Evolutionary conservation across 2,888 invertebrate genomes (phyloP).

Genomic region (Rhagonycha lutea): DNA sequence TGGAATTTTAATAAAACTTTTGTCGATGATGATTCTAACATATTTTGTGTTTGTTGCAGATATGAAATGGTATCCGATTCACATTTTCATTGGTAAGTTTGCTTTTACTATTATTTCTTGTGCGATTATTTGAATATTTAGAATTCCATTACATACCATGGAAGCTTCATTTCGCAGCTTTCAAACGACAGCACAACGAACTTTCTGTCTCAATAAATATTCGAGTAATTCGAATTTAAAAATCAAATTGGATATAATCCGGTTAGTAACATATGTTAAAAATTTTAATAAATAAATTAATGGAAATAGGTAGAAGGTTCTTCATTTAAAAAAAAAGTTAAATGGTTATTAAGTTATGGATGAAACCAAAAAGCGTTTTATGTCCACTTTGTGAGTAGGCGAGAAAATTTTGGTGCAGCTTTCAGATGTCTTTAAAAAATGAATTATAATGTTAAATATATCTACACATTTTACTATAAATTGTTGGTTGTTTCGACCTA

Average conservation of each 20-base stretch:
- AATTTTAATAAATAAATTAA: too few relatives aligned
- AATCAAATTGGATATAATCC: not conserved
- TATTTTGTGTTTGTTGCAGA: not conserved
- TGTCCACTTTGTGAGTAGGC: too few relatives aligned
- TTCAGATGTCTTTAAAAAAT: too few relatives aligned
- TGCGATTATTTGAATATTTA: not conserved
- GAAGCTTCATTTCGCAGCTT: not conserved
- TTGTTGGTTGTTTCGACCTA: too few relatives aligned
- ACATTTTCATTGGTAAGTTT: not conserved
- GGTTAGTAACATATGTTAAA: not conserved
- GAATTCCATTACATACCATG: not conserved
- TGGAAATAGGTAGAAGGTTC: too few relatives aligned
- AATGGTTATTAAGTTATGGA: too few relatives aligned
- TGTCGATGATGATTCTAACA: not conserved
- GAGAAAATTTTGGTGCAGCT: too few relatives aligned
- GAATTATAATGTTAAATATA: too few relatives aligned
- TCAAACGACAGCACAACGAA: not conserved
- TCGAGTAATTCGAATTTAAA: not conserved
- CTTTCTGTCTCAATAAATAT: not conserved
- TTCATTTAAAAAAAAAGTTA: too few relatives aligned
- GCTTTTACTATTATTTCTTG: not conserved
- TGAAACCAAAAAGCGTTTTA: too few relatives aligned
- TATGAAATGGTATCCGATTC: not conserved
- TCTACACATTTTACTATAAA: too few relatives aligned
- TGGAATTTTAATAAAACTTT: not conserved